These are phyloP conservation scores for Leptocoma aspasia DNA, from an alignment of 2,113 vertebrate species.

Conservation along the genomic window DNA sequence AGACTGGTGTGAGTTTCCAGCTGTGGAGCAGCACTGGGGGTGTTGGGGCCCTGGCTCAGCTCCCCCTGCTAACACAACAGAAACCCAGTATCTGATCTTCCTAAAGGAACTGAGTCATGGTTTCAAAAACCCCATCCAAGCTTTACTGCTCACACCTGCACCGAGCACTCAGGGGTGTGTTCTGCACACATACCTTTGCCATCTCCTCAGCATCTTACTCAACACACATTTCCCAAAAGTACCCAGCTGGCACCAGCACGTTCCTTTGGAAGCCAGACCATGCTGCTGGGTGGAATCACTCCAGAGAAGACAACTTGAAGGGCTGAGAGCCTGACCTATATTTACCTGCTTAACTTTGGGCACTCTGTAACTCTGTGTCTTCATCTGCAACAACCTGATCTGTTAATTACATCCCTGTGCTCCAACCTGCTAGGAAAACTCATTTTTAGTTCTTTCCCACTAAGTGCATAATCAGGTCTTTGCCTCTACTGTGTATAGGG, in stretches of 20 bases:
- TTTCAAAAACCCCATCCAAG: conserved; percentile 58
- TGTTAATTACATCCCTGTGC: neutral
- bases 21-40: neutral
- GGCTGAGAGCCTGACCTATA: neutral
- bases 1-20: neutral
- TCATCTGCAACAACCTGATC: neutral
- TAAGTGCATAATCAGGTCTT: neutral
- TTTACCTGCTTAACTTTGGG: neutral
- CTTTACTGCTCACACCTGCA: conserved; percentile 43
- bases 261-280: neutral
- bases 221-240: neutral
- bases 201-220: conserved; percentile 43
- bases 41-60: neutral
- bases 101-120: conserved; percentile 56
- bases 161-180: conserved; percentile 1
- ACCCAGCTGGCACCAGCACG: neutral
- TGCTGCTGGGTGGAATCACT: neutral
- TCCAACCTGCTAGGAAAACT: neutral
- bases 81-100: conserved; percentile 63
- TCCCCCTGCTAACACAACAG: conserved; percentile 3
- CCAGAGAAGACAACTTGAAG: neutral
- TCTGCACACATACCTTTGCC: conserved; percentile 1
- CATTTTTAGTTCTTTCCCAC: neutral
- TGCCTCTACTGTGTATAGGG: neutral
- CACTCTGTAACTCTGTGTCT: neutral